Conservation (phyloP, 1,140 invertebrate species). For the Matsumurasca onukii region DNA sequence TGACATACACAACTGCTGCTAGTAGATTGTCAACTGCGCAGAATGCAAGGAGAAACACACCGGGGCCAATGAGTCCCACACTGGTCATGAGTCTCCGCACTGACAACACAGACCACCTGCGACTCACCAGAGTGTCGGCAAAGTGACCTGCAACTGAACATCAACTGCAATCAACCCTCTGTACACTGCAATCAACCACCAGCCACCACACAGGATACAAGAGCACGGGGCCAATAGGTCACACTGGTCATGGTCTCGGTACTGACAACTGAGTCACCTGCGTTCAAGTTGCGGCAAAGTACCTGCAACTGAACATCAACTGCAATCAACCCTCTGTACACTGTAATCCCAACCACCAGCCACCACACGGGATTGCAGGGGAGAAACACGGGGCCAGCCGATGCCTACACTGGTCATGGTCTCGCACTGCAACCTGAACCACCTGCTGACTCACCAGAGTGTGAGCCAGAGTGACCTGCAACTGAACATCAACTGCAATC, state of each 20-base stretch:
- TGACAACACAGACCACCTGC: conserved; percentile 69
- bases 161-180: no score
- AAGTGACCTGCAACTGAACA: conserved; percentile 67
- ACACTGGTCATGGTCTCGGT: no score
- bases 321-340: no score
- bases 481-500: conserved; percentile 51
- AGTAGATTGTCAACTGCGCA: conserved; percentile 71
- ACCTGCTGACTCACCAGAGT: conserved; percentile 62
- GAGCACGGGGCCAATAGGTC: no score
- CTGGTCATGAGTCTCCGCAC: conserved; percentile 74
- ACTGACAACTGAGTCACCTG: no score
- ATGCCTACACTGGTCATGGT: conserved; percentile 73
- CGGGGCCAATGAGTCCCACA: conserved; percentile 74
- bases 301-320: no score
- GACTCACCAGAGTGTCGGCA: conserved; percentile 65
- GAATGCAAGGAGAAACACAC: conserved; percentile 70
- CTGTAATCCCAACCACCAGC: no score
- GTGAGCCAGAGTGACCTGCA: conserved; percentile 74
- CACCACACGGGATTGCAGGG: conserved; percentile 72
- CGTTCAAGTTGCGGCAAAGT: no score
- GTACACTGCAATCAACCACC: no score
- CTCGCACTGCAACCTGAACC: conserved; percentile 72
- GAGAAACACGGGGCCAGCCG: conserved; percentile 71
- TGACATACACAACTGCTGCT: conserved; percentile 69
- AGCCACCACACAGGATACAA: no score